Conservation (phyloP, 2,797 vertebrate genomes). For the Parotocinclus haroldoi region DNA sequence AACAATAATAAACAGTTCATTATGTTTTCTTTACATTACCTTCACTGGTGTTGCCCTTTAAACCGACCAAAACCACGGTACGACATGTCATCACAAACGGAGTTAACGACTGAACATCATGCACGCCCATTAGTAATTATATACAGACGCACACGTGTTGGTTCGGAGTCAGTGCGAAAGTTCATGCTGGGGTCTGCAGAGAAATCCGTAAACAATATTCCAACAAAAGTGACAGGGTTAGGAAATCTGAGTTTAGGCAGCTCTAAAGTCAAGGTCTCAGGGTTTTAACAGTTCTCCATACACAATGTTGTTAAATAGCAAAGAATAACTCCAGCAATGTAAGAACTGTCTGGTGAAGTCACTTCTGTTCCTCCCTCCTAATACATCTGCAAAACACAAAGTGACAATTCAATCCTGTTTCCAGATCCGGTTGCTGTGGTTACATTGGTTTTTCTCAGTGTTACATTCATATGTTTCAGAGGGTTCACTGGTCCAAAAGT, state of each 20-base stretch:
- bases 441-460: not conserved
- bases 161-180: conserved; percentile 30
- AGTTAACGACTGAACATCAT: conserved; percentile 28
- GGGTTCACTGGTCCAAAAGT: not conserved
- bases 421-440: not conserved
- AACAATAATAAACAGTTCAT: not conserved
- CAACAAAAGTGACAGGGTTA: conserved; percentile 4
- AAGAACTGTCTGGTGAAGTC: not conserved
- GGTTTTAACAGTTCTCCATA: conserved; percentile 23
- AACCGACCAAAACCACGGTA: conserved; percentile 13
- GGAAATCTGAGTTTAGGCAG: conserved; percentile 29
- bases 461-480: conserved; percentile 1
- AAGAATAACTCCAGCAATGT: not conserved
- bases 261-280: conserved; percentile 25
- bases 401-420: too few relatives aligned
- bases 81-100: conserved; percentile 16
- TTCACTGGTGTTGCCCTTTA: conserved; percentile 2
- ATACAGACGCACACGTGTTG: conserved; percentile 6
- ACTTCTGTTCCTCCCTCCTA: not conserved
- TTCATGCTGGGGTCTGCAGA: conserved; percentile 30
- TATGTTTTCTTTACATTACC: not conserved
- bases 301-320: conserved; percentile 39
- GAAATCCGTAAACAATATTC: conserved; percentile 13
- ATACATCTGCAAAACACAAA: too few relatives aligned
- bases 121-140: conserved; percentile 12